Conservation (phyloP, 2,797 vertebrate genomes). For the Neopelma chrysocephalum region DNA sequence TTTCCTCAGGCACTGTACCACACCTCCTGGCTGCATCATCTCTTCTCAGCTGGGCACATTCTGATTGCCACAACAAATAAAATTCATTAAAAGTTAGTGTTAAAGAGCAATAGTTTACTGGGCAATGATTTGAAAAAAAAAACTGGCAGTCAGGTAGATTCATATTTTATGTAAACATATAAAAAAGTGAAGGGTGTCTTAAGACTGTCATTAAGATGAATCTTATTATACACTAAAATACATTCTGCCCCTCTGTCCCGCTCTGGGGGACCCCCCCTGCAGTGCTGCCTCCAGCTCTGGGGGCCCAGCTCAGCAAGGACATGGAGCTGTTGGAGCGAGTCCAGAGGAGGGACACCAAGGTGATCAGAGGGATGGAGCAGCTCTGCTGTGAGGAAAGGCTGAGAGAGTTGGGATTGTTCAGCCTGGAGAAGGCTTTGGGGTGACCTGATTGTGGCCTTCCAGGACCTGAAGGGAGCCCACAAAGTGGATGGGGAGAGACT, state of each 20-base stretch:
- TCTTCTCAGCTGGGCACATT: background rate
- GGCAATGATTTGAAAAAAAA: background rate
- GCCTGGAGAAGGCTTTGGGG: background rate
- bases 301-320: background rate
- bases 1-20: background rate
- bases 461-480: background rate
- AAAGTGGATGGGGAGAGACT: background rate
- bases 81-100: background rate
- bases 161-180: background rate
- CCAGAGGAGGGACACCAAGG: background rate
- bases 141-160: background rate
- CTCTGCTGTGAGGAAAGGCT: background rate
- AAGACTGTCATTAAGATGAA: background rate
- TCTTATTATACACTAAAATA: background rate
- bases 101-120: background rate
- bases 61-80: background rate
- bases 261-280: background rate
- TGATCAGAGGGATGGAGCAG: background rate
- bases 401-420: background rate
- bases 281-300: background rate
- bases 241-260: background rate
- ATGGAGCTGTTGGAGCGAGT: background rate
- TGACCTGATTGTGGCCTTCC: background rate
- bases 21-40: background rate
- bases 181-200: background rate